phyloP scores from a whole-genome alignment of 2,113 vertebrate species.

The Fregata magnificens region DNA sequence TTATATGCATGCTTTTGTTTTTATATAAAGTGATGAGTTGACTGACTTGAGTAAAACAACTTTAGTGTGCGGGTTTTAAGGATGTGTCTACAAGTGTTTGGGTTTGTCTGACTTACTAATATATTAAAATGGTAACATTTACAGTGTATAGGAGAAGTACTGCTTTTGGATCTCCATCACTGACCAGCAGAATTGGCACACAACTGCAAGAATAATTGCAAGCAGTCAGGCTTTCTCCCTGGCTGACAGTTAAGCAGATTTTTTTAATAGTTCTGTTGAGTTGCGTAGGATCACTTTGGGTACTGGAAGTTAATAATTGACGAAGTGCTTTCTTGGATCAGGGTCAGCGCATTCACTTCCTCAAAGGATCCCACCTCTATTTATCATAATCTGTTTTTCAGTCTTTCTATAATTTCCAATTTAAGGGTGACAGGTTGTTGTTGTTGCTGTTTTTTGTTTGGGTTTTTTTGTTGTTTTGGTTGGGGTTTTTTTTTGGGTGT shows the following conservation, averaged over 20 bases:
- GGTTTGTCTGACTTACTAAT: neutral
- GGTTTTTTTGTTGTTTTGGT: too few relatives aligned
- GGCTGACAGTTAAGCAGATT: neutral
- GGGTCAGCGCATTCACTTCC: neutral
- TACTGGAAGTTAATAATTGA: constrained; percentile 24
- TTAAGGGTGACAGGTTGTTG: neutral
- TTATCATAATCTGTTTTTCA: neutral
- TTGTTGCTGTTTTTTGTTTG: too few relatives aligned
- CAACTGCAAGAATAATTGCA: neutral
- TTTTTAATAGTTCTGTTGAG: neutral
- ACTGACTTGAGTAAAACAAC: neutral
- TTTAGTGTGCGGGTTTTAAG: neutral
- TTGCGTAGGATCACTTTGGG: neutral
- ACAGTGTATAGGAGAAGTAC: neutral
- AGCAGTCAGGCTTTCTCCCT: neutral
- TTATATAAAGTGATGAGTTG: neutral
- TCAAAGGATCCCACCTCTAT: neutral
- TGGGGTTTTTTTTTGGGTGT: too few relatives aligned
- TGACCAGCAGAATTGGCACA: neutral
- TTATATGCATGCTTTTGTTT: neutral
- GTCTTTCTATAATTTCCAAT: neutral
- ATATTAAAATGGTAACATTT: neutral
- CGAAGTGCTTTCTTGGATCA: neutral
- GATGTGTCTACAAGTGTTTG: neutral
- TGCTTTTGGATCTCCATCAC: neutral